Base-by-base conservation (phyloP, 2,797 vertebrate genomes). In the Pseudochirops corinnae region DNA sequence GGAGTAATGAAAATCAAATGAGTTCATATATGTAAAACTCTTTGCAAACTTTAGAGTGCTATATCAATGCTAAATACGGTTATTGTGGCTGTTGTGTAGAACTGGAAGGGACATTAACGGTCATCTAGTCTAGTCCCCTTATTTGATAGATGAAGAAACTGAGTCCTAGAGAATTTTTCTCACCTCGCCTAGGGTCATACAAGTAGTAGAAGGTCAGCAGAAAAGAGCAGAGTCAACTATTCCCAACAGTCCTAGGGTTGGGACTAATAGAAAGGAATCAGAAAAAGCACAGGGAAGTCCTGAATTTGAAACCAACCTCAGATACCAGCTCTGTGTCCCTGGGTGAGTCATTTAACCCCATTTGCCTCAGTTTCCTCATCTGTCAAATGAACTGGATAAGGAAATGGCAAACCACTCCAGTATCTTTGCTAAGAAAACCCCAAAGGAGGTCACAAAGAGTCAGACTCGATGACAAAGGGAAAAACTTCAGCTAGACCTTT, bases 361-460 rank as follows among this genome's bases (percentile, higher is more conserved):
- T 74, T 74, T 74, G 67, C 67, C 67, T 74, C 67, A 74, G 67
- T 74, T 74, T 74, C 67, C 67, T 74, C 67, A 74, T 74, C n/a
- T 74, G 67, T 39, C 13, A n/a, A 67, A 67, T n/a, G 60, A 67
- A 1, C 13, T 67, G 67, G n/a, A 39, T 6, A 39, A 74, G 67
- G n/a, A 74, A 74, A 74, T 67, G n/a, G n/a, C 31, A 67, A 62
- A 67, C 31, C n/a, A 18, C 16, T 74, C 16, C 67, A 74, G n/a
- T n/a, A 74, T 74, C n/a, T 74, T 39, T 74, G 67, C 67, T 5
- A 74, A 39, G n/a, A 74, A 74, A 74, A 39, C 67, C 14, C 16
- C n/a, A 74, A 74, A 74, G 7, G n/a, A n/a, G 13, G 16, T 74
- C 67, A 74, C 2, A 1, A 21, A 74, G 33, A 74, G 26, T 74